A percentile compares a stretch with the other conserved stretches of the same genome.
Evolutionary conservation across 2,113 vertebrate species (phyloP).

Genomic region (Plestiodon gilberti): DNA sequence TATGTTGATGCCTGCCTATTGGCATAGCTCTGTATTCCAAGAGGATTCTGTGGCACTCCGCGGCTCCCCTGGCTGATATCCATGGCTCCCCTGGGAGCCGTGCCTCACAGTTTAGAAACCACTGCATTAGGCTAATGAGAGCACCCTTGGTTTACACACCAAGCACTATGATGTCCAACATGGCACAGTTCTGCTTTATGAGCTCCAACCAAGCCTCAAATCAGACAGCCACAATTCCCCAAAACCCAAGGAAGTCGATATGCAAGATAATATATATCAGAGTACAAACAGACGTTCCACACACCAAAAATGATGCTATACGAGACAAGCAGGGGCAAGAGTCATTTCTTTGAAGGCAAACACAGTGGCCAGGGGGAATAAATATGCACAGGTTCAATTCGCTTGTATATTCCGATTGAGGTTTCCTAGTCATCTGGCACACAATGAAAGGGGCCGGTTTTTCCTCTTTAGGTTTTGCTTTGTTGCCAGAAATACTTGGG

Average conservation of each 20-base stretch:
- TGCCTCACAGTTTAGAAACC: too few relatives aligned
- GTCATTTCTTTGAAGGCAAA: constrained; percentile 60
- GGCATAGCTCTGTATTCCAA: too few relatives aligned
- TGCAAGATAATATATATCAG: constrained; percentile 20
- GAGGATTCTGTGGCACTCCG: too few relatives aligned
- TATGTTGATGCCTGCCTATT: too few relatives aligned
- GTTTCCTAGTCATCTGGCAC: constrained; percentile 71
- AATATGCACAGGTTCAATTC: constrained; percentile 52
- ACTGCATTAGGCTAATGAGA: too few relatives aligned
- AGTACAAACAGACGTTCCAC: constrained; percentile 25
- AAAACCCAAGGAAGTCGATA: constrained; percentile 20
- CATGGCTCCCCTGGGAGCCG: too few relatives aligned
- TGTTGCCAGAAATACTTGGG: constrained; percentile 74
- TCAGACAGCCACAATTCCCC: neutral
- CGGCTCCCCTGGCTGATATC: too few relatives aligned
- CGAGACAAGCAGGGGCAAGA: constrained; percentile 54
- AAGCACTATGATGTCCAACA: too few relatives aligned
- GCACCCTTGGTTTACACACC: too few relatives aligned
- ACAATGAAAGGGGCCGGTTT: constrained; percentile 61
- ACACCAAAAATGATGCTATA: constrained; percentile 38
- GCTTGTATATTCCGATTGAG: constrained; percentile 62
- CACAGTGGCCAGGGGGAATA: constrained; percentile 1
- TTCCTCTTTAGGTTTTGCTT: constrained; percentile 71
- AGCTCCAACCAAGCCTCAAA: neutral
- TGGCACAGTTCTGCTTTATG: neutral